Evolutionary conservation across 1,140 invertebrate genomes (phyloP), one percentile per base, ranked within the genome.

Genomic region (Drosophila burlai): DNA sequence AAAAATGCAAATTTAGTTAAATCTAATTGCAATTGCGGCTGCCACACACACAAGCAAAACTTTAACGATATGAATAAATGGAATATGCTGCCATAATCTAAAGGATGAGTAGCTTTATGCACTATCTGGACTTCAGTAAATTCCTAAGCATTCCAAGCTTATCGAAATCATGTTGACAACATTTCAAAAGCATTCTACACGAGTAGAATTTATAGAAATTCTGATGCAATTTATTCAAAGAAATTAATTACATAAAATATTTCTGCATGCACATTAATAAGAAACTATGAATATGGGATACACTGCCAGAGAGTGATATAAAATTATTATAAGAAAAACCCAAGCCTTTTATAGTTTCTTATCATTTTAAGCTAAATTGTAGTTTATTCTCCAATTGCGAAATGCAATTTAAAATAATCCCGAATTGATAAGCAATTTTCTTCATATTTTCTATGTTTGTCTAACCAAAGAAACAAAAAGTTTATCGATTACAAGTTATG

Each of bases 1-100:
- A 78, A 42, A 69, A 83, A 82, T 83, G 60, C 57, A 80, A 71
- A 83, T 83, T 84, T 76, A 26, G 54, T 40, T 46, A 59, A 84
- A 80, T 24, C 76, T 76, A 84, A 80, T 64, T 76, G 59, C 57
- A 82, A 63, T 72, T 81, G 61, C 31, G 80, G 79, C 67, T 65
- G 31, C 26, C 46, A 60, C 31, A 49, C 38, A 46, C 49, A 57
- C 46, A 31, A 24, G 58, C 42, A n/a, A 57, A 76, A 72, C 46
- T 81, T 76, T 62, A 66, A 67, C 72, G 76, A 83, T 76, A 67
- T 58, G 65, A 67, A 42, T 49, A 58, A 69, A 67, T 38, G 38
- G 31, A 38, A 67, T 43, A 50, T 65, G 26, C 4, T 66, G 43
- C 21, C 47, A 26, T 18, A 60, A 50, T 36, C 42, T 26, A 29